Percentiles rank a stretch among this genome's conserved stretches.
Evolutionary conservation across 2,113 vertebrate genomes (phyloP).

Genomic region (Pagrus major): DNA sequence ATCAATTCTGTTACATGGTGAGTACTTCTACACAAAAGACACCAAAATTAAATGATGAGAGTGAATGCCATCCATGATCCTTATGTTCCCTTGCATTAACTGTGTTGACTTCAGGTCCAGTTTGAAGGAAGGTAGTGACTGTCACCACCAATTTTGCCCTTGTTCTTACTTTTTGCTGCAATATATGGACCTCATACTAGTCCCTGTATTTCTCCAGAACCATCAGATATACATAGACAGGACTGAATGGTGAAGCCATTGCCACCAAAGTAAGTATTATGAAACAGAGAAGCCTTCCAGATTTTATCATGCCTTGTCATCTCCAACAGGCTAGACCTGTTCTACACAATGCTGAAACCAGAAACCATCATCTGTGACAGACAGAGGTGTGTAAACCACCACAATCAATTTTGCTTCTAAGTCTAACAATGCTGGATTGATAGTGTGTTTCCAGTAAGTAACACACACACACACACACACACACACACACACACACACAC

Average conservation of each 20-base stretch:
- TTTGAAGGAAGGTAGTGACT: background rate
- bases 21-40: too few species aligned
- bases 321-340: conserved; percentile 54
- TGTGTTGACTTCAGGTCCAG: background rate
- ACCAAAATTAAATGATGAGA: too few species aligned
- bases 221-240: background rate
- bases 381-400: background rate
- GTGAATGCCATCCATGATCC: too few species aligned
- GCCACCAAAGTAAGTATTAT: background rate
- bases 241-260: background rate
- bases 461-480: too few species aligned
- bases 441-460: background rate
- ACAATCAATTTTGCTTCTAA: background rate
- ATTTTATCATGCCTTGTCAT: conserved; percentile 14
- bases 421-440: conserved; percentile 5
- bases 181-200: background rate
- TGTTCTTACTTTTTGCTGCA: background rate
- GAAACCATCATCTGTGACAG: background rate
- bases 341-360: conserved; percentile 21
- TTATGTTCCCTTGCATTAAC: background rate
- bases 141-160: background rate
- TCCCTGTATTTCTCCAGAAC: background rate
- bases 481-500: too few species aligned
- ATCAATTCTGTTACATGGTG: too few species aligned
- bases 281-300: background rate